A percentile compares a stretch with the other conserved stretches of the same genome.
These are phyloP conservation scores for Eulithis testata DNA, from an alignment of 2,888 invertebrate genomes.

Conservation along the genomic window DNA sequence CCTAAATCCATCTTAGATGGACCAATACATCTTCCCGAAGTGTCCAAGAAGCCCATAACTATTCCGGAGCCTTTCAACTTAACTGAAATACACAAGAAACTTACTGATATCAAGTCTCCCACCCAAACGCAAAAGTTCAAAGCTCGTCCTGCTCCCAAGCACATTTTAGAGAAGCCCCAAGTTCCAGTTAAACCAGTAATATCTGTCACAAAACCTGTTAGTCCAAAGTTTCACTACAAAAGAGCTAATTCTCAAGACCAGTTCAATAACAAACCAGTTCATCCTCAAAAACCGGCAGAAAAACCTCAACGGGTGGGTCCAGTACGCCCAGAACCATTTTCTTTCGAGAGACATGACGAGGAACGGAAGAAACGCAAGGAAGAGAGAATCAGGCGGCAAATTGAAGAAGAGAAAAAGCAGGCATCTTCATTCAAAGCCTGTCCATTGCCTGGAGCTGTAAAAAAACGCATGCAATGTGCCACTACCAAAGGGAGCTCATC, in stretches of 20 bases:
- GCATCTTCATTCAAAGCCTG: slow-evolving; percentile 88
- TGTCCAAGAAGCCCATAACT: slow-evolving; percentile 83
- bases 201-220: slow-evolving; percentile 61
- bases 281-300: slow-evolving; percentile 47
- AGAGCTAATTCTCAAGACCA: slow-evolving; percentile 55
- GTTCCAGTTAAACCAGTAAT: slow-evolving; percentile 62
- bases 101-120: slow-evolving; percentile 46
- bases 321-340: slow-evolving; percentile 84
- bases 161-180: slow-evolving; percentile 74
- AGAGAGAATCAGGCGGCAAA: slow-evolving; percentile 83
- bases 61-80: slow-evolving; percentile 87
- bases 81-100: slow-evolving; percentile 82
- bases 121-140: slow-evolving; percentile 72
- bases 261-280: slow-evolving; percentile 43
- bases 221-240: slow-evolving; percentile 70
- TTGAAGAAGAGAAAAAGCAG: slow-evolving; percentile 85
- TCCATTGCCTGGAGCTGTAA: slow-evolving; percentile 84
- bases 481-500: slow-evolving; percentile 58
- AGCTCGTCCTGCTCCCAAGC: slow-evolving; percentile 86
- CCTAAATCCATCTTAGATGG: slow-evolving; percentile 85
- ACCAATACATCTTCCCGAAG: slow-evolving; percentile 74
- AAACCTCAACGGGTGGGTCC: slow-evolving; percentile 62
- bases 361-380: slow-evolving; percentile 83
- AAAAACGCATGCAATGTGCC: slow-evolving; percentile 67
- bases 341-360: slow-evolving; percentile 88